Evolutionary conservation across 2,113 vertebrate genomes (phyloP).

Genomic region (Nymphicus hollandicus): DNA sequence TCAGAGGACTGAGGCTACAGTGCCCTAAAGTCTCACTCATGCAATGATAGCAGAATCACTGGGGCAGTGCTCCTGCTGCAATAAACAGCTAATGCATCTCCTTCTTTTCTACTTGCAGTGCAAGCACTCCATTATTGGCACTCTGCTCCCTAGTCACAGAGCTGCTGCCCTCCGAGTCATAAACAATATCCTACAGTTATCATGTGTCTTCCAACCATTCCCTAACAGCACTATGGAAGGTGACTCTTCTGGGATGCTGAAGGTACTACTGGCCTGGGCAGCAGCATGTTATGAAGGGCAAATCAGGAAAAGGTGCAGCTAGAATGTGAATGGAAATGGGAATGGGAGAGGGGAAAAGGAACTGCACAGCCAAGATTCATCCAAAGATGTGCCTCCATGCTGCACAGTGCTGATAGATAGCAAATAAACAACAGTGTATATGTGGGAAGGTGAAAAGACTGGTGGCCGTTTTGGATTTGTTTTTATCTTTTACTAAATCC

Average conservation of each 20-base stretch:
- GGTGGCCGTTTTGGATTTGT: background rate
- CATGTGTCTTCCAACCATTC: background rate
- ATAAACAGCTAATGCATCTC: background rate
- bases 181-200: background rate
- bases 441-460: background rate
- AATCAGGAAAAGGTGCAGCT: background rate
- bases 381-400: background rate
- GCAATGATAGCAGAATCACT: background rate
- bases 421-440: background rate
- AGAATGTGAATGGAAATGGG: background rate
- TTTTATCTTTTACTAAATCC: background rate
- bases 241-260: background rate
- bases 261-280: background rate
- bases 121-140: background rate
- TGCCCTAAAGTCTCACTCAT: background rate
- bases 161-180: background rate
- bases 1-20: background rate
- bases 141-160: background rate
- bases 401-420: background rate
- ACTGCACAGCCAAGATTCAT: background rate
- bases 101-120: background rate
- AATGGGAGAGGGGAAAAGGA: background rate
- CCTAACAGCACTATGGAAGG: background rate
- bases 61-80: background rate
- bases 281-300: background rate